Conservation (phyloP, 2,113 vertebrate genomes). For the Speoplatyrhinus poulsoni region DNA sequence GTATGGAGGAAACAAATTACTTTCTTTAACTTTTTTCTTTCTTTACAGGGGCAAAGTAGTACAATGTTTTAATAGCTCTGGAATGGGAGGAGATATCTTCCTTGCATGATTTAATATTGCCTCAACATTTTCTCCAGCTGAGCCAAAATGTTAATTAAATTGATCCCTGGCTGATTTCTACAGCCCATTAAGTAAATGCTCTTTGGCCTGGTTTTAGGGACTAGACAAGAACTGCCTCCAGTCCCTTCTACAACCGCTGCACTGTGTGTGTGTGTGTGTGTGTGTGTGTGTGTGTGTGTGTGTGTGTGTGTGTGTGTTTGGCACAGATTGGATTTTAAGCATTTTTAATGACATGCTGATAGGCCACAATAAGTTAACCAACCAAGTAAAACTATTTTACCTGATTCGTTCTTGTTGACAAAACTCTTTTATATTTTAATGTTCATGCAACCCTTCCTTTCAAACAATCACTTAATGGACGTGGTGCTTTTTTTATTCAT, state of each 20-base stretch:
- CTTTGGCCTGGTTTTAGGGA: conserved; percentile 32
- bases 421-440: conserved; percentile 5
- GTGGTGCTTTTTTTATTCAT: conserved; percentile 28
- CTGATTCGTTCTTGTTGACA: conserved; percentile 14
- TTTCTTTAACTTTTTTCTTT: background rate
- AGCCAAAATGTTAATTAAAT: conserved; percentile 59
- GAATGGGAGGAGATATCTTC: conserved; percentile 19
- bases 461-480: conserved; percentile 62
- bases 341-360: conserved; percentile 25
- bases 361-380: conserved; percentile 9
- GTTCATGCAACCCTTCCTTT: conserved; percentile 31
- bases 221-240: conserved; percentile 29
- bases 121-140: conserved; percentile 24
- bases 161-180: conserved; percentile 47
- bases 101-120: conserved; percentile 41
- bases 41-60: conserved; percentile 1
- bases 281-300: conserved; percentile 9
- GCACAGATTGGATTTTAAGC: background rate
- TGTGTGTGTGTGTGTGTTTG: conserved; percentile 6
- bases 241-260: conserved; percentile 8
- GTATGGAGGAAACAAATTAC: too few relatives aligned
- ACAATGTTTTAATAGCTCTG: conserved; percentile 27
- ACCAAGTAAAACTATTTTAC: conserved; percentile 35
- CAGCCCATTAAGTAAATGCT: conserved; percentile 40
- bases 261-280: background rate